Base-by-base conservation (phyloP, 2,888 invertebrate genomes). In the Quadriops clusia region DNA sequence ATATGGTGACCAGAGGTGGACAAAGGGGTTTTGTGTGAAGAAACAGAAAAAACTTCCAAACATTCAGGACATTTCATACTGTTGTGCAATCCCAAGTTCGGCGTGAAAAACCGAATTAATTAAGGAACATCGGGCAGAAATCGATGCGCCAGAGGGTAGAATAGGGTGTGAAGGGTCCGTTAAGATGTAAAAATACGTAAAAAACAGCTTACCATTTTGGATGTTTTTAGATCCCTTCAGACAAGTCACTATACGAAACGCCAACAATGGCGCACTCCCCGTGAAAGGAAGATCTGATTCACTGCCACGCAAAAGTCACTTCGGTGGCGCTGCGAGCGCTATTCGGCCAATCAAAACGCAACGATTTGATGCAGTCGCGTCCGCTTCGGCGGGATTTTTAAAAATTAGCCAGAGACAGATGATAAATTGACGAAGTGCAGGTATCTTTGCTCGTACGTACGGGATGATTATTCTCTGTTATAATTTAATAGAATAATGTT, bases 231-330 rank as follows among this genome's bases (percentile, higher is more conserved):
- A 85, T 85, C 33, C 28, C 31, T 37, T 34, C 39, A 64, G 65
- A 67, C 71, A 69, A 70, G 65, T 66, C 65, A 70, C 71, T 74
- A 72, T 67, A 74, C 75, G 74, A 77, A 79, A 77, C 81, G 81
- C 80, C 81, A 78, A 71, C 74, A 72, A 80, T 79, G 83, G 83
- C 83, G 83, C 77, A 78, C 80, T 74, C 74, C 74, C 69, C 75
- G 71, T 70, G 74, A 83, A 84, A 83, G 79, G 67, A 49, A 42
- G 47, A 41, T 24, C 23, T 33, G 31, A 27, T 12, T 31, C 23
- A 35, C 38, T 44, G 45, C 45, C 47, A 45, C 47, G 46, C 44
- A 45, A 39, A 24, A 24, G 24, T 32, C 28, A 27, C 23, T 21
- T 16, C 27, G 38, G 34, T 32, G 39, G 30, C 39, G 33, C 34